These are phyloP conservation scores for Pyrochroa serraticornis DNA, from an alignment of 2,888 invertebrate species.

Conservation along the genomic window DNA sequence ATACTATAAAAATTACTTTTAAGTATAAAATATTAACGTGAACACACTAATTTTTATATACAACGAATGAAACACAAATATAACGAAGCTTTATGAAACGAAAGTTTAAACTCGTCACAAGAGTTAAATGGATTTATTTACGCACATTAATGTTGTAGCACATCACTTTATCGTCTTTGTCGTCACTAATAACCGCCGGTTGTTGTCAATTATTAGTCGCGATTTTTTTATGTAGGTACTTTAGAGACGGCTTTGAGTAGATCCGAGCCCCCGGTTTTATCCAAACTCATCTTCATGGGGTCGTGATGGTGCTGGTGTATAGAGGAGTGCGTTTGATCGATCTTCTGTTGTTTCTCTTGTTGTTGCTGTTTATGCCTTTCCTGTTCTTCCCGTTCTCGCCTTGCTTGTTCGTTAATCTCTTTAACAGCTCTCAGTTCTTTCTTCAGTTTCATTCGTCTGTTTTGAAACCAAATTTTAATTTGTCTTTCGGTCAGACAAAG, in stretches of 20 bases:
- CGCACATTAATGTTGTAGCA: conserved; percentile 12
- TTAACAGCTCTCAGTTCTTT: conserved; percentile 93
- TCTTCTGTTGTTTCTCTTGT: conserved; percentile 82
- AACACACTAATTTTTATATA: conserved; percentile 54
- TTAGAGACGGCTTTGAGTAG: conserved; percentile 78
- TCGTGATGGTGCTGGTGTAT: conserved; percentile 73
- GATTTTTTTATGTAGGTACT: conserved; percentile 73
- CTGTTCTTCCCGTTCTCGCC: conserved; percentile 88
- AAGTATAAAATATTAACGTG: conserved; percentile 52
- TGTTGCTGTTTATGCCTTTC: conserved; percentile 91
- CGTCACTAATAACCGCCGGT: conserved; percentile 1
- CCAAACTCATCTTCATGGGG: conserved; percentile 75
- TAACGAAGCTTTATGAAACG: conserved; percentile 40
- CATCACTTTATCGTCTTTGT: conserved; percentile 17
- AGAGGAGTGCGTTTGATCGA: conserved; percentile 67
- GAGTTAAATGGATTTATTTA: conserved; percentile 16
- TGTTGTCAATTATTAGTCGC: not conserved
- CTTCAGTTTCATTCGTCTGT: conserved; percentile 95
- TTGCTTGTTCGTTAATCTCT: conserved; percentile 93
- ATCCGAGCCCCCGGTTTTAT: conserved; percentile 72
- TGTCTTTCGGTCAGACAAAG: conserved; percentile 95
- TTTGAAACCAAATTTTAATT: conserved; percentile 98
- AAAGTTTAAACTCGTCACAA: conserved; percentile 30
- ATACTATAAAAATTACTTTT: conserved; percentile 48
- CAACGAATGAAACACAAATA: conserved; percentile 50